Base-by-base conservation (phyloP, 1,140 invertebrate species). In the Platyura marginata region DNA sequence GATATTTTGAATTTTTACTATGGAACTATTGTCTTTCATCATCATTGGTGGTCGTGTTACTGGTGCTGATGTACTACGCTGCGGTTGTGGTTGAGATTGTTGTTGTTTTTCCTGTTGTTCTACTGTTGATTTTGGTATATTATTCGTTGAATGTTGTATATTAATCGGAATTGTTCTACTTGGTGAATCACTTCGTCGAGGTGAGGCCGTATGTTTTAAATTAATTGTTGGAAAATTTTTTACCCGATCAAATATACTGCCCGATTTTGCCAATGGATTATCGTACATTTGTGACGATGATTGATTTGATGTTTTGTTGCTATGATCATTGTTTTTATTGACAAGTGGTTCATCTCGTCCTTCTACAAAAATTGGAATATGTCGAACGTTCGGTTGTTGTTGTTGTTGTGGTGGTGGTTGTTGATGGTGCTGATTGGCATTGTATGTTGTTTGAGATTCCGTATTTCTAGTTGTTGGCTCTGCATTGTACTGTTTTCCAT, bases 341-440 rank as follows among this genome's bases (percentile, higher is more conserved):
- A 77, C 59, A 2, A 81, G 67, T 0, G 77, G 76, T 47, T 75
- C 69, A 54, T 81, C 78, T 21, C 80, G 58, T 11, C 80, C 79
- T 58, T 87, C 82, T 0, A 86, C 78, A 48, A 80, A 79, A 36
- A 87, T 87, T 2, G 82, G 82, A 52, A 88, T 88, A 52, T 82
- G 77, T 49, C 81, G 67, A n/a, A 85, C 78, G 19, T 39, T 44
- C 34, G 25, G 32, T 22, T 42, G 40, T n/a, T n/a, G n/a, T n/a
- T n/a, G n/a, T n/a, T n/a, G n/a, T n/a, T n/a, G n/a, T n/a, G n/a
- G n/a, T n/a, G n/a, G n/a, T n/a, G n/a, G n/a, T n/a, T n/a, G n/a
- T n/a, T n/a, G n/a, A n/a, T n/a, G n/a, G n/a, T n/a, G n/a, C n/a
- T n/a, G n/a, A n/a, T n/a, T n/a, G n/a, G n/a, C n/a, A n/a, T n/a